Evolutionary conservation across 37 sponge, comb jelly and placozoan species (phyloP), one percentile per base, ranked within the genome.

Genomic region (Diacarnus erythraeanus): DNA sequence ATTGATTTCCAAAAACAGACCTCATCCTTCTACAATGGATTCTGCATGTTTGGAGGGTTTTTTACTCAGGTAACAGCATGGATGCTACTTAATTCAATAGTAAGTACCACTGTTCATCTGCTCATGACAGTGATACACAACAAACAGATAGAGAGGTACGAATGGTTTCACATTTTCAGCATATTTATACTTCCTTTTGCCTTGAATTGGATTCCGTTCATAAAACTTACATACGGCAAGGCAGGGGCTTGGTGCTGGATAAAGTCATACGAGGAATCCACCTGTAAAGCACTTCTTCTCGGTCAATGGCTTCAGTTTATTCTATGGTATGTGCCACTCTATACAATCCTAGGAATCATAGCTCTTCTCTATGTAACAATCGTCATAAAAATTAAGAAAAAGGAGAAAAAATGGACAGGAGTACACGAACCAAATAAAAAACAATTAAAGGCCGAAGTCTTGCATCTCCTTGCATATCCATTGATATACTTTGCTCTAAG

Each of bases 241-340:
- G 70, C 84, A 0, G 92, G 92, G 10, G 78, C 87, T 0, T 86
- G 77, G 81, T 91, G 92, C 71, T 91, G 92, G 92, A 91, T 91
- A 33, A 76, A 76, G 44, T 60, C 54, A 2, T 40, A 43, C 12
- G 61, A 77, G 1, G 44, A 51, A 4, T 21, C 30, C 17, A 76
- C 66, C 70, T 41, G 74, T 25, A 23, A 42, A 39, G 1, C 0
- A 0, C 42, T 63, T 66, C n/a, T 18, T 23, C 40, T 80, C n/a
- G 92, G 83, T 27, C 34, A 68, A 0, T 42, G 68, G 10, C 40
- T 91, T 29, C 66, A 72, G 39, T 64, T 80, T 38, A n/a, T 63
- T 6, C 51, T 83, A 17, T 83, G 83, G 84, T 83, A 79, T 63
- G 75, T 86, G 20, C 91, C 91, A 1, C 47, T 83, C 33, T 25